Percentiles rank a stretch among this genome's conserved stretches.
These are phyloP conservation scores for human (Homo sapiens) DNA, from an alignment of 2,113 vertebrate genomes.

Conservation along the genomic window DNA sequence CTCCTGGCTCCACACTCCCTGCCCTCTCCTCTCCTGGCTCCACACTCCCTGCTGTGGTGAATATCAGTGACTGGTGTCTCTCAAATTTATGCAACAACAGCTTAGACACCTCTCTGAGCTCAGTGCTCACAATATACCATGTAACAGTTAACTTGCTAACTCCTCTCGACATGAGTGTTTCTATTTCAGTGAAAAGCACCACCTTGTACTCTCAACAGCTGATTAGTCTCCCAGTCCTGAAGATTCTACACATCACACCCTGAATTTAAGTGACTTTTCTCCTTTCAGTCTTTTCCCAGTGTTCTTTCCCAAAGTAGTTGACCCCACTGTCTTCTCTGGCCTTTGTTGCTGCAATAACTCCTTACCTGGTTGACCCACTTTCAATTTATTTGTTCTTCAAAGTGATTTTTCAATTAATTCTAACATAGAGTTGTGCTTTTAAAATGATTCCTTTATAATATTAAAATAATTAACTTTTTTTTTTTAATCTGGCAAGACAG, in stretches of 20 bases:
- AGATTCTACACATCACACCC: not conserved
- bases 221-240: not conserved
- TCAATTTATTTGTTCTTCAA: not conserved
- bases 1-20: not conserved
- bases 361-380: not conserved
- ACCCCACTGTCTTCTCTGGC: not conserved
- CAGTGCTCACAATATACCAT: accelerated
- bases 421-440: not conserved
- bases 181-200: not conserved
- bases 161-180: not conserved
- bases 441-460: not conserved
- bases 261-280: not conserved
- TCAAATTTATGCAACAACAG: not conserved
- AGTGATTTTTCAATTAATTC: not conserved
- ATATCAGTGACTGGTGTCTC: not conserved
- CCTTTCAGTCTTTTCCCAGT: not conserved
- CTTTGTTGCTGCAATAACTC: not conserved
- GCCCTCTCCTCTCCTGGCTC: not conserved
- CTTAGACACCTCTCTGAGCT: not conserved
- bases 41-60: accelerated
- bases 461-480: not conserved
- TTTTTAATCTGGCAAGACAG: too few relatives aligned
- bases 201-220: accelerated
- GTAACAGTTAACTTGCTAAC: not conserved
- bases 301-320: not conserved